These are phyloP conservation scores for Parnassius orleans DNA, from an alignment of 2,888 invertebrate genomes.

Conservation along the genomic window DNA sequence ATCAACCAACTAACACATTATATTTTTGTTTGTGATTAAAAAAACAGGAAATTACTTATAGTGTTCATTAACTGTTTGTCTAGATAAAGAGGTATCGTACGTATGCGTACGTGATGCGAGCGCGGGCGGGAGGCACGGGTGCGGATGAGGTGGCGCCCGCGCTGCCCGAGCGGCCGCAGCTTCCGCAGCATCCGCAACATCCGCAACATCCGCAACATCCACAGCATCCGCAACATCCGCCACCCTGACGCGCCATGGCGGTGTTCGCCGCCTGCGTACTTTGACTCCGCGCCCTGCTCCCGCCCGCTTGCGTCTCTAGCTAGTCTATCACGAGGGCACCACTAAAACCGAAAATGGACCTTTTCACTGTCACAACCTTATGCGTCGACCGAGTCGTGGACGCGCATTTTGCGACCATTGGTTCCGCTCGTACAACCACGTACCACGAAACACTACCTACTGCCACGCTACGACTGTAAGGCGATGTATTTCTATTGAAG, in stretches of 20 bases:
- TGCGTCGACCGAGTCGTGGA: too few species aligned
- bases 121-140: slow-evolving; percentile 79
- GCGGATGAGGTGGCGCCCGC: slow-evolving; percentile 77
- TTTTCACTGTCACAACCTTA: too few species aligned
- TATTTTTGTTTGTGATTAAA: background rate
- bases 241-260: slow-evolving; percentile 88
- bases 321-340: too few species aligned
- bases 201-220: slow-evolving; percentile 49
- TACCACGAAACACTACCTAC: too few species aligned
- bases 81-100: slow-evolving; percentile 92
- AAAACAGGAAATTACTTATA: too few species aligned
- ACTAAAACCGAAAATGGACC: too few species aligned
- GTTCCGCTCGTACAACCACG: too few species aligned
- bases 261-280: slow-evolving; percentile 92
- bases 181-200: slow-evolving; percentile 43
- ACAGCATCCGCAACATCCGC: slow-evolving; percentile 78
- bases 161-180: slow-evolving; percentile 74
- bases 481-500: too few species aligned
- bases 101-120: slow-evolving; percentile 88
- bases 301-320: slow-evolving; percentile 6
- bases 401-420: too few species aligned
- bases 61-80: slow-evolving; percentile 25
- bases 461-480: too few species aligned
- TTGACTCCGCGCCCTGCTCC: slow-evolving; percentile 36
- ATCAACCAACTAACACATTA: too few species aligned